Conservation (phyloP, 2,113 vertebrate genomes). For the Hymenochirus boettgeri region DNA sequence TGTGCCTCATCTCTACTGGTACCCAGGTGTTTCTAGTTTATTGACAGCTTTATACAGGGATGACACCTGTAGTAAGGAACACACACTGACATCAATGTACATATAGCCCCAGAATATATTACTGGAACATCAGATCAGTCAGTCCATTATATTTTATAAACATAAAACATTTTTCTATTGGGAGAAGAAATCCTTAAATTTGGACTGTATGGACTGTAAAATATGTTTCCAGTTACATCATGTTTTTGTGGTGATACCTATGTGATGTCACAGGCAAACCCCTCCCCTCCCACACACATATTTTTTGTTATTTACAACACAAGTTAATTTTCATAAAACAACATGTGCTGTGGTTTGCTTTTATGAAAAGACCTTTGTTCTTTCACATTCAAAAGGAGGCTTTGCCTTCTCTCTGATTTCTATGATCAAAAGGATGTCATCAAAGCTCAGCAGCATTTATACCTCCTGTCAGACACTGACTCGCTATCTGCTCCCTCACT, state of each 20-base stretch:
- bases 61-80: too few species aligned
- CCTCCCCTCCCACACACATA: too few species aligned
- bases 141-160: too few species aligned
- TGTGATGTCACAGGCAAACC: conserved; percentile 4
- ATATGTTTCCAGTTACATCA: not conserved
- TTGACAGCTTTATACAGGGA: too few species aligned
- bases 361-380: conserved; percentile 31
- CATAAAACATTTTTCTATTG: too few species aligned
- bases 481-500: conserved; percentile 15
- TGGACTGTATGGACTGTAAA: not conserved
- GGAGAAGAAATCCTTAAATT: too few species aligned
- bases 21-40: too few species aligned
- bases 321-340: not conserved
- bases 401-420: conserved; percentile 27
- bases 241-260: not conserved
- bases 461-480: conserved; percentile 21
- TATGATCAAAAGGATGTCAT: conserved; percentile 41
- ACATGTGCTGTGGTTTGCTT: conserved; percentile 14
- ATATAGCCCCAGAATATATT: too few species aligned
- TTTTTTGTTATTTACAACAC: not conserved
- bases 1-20: too few species aligned
- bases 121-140: too few species aligned
- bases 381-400: conserved; percentile 21
- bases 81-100: too few species aligned
- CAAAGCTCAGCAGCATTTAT: conserved; percentile 26